Evolutionary conservation across 2,888 invertebrate genomes (phyloP).

Genomic region (Dryobotodes eremita): DNA sequence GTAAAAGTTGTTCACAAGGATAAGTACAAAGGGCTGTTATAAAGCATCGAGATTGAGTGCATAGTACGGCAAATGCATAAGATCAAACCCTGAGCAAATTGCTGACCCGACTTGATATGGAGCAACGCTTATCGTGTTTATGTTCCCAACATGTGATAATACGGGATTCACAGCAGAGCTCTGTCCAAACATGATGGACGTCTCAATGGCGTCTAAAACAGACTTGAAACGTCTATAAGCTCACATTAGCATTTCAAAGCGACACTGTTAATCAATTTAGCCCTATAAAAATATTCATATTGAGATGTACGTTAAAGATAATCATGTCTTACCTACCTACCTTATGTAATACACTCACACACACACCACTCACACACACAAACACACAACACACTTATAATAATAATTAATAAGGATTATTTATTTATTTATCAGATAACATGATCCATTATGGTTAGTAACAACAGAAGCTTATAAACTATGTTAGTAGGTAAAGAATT

Average conservation of each 20-base stretch:
- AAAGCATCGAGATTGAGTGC: background rate
- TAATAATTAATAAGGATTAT: too few species aligned
- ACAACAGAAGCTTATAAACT: too few species aligned
- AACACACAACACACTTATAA: background rate
- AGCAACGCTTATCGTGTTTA: constrained; percentile 28
- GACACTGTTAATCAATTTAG: background rate
- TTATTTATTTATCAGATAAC: too few species aligned
- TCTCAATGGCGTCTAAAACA: constrained; percentile 27
- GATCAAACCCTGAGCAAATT: constrained; percentile 11
- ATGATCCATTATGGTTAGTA: too few species aligned
- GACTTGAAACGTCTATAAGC: background rate
- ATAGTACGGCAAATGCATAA: background rate
- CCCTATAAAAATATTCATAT: background rate
- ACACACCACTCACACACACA: too few species aligned
- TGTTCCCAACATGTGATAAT: constrained; percentile 15
- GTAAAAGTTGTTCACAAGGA: too few species aligned
- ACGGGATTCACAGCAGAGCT: constrained; percentile 16
- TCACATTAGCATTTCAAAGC: constrained; percentile 22
- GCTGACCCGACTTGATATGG: background rate
- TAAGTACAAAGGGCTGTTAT: too few species aligned
- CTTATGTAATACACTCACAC: too few species aligned
- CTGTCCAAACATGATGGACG: constrained; percentile 54
- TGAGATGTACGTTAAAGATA: background rate
- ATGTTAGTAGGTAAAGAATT: too few species aligned
- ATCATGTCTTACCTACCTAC: background rate